A percentile compares a stretch with the other conserved stretches of the same genome.
Conservation (phyloP, 2,888 invertebrate species). For the Steinernema hermaphroditum region DNA sequence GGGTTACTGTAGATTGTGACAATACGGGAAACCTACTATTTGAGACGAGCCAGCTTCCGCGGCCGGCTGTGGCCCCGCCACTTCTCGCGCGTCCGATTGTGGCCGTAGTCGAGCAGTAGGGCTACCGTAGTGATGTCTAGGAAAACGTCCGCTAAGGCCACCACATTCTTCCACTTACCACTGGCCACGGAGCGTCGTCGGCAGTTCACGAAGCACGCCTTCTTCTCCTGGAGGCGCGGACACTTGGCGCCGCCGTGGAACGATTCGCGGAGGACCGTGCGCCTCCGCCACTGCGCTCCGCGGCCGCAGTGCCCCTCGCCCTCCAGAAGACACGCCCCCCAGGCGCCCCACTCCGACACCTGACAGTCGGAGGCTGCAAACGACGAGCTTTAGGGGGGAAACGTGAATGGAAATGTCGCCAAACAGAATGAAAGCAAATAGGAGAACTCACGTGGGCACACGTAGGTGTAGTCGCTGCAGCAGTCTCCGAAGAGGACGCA, state of each 20-base stretch:
- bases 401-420: too few species aligned
- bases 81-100: constrained; percentile 46
- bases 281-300: constrained; percentile 41
- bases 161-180: not conserved
- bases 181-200: not conserved
- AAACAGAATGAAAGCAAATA: too few species aligned
- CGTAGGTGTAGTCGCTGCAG: constrained; percentile 59
- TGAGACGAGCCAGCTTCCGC: constrained; percentile 38
- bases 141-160: not conserved
- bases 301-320: constrained; percentile 48
- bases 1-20: not conserved
- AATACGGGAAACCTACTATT: constrained; percentile 32
- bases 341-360: constrained; percentile 51
- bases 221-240: constrained; percentile 26
- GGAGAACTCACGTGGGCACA: constrained; percentile 57
- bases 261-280: constrained; percentile 27
- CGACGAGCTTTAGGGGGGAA: not conserved
- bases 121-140: constrained; percentile 61
- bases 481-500: constrained; percentile 59
- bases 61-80: constrained; percentile 11
- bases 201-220: constrained; percentile 32
- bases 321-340: constrained; percentile 52
- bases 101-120: constrained; percentile 57
- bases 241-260: constrained; percentile 33
- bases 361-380: constrained; percentile 56